A percentile compares a stretch with the other conserved stretches of the same genome.
phyloP scores from a whole-genome alignment of 2,888 invertebrate genomes.

The Andrena bucephala region DNA sequence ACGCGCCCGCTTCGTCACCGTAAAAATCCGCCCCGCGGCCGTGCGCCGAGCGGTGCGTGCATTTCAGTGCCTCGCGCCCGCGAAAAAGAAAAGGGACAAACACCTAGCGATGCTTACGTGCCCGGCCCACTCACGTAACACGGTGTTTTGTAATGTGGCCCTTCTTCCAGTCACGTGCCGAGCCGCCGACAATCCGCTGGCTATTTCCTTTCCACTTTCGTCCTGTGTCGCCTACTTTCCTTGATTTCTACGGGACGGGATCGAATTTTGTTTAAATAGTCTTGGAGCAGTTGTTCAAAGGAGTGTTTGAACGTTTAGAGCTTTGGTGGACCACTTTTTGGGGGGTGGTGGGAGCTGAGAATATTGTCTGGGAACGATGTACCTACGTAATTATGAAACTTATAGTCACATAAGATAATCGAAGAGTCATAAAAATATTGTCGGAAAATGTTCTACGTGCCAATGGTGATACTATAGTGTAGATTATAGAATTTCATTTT shows the following conservation, averaged over 20 bases:
- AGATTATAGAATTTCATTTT: too few relatives aligned
- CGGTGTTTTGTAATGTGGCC: constrained; percentile 79
- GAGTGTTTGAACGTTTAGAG: too few relatives aligned
- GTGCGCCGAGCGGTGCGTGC: constrained; percentile 19
- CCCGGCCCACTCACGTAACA: constrained; percentile 80
- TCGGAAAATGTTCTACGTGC: too few relatives aligned
- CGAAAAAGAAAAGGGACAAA: constrained; percentile 50
- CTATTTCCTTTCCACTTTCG: constrained; percentile 20
- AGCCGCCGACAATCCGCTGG: constrained; percentile 47
- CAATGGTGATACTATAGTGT: too few relatives aligned
- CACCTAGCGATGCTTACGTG: constrained; percentile 57
- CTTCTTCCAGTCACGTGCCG: constrained; percentile 73
- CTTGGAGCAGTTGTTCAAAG: too few relatives aligned
- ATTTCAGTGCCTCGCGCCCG: constrained; percentile 24
- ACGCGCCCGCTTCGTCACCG: constrained; percentile 65
- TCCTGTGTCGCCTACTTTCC: background rate
- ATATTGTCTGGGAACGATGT: too few relatives aligned
- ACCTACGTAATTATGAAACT: too few relatives aligned
- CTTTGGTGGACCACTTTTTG: too few relatives aligned
- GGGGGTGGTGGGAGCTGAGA: too few relatives aligned
- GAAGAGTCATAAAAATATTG: too few relatives aligned
- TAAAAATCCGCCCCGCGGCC: constrained; percentile 59
- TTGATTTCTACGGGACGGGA: background rate
- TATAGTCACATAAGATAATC: too few relatives aligned
- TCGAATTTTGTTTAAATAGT: too few relatives aligned